These are phyloP conservation scores for Zalophus californianus DNA, from an alignment of 2,797 vertebrate genomes.

Conservation along the genomic window DNA sequence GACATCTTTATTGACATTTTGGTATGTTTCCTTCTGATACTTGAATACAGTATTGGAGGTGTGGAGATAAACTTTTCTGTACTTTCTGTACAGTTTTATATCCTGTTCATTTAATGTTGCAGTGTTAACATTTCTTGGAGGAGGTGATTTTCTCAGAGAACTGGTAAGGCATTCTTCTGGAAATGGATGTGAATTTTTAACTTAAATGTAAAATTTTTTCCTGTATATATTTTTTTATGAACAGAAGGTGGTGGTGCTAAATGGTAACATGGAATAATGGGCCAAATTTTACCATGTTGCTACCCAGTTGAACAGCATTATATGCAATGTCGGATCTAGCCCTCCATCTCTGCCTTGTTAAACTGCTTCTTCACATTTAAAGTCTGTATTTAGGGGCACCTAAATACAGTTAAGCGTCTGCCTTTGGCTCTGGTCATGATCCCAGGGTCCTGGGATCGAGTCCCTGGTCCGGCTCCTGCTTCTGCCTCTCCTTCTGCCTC, in stretches of 20 bases:
- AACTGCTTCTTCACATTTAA: neutral
- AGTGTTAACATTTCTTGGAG: conserved; percentile 56
- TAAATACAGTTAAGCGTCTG: neutral
- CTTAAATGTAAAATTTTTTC: conserved; percentile 6
- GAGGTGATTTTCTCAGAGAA: conserved; percentile 43
- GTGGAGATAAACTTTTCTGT: conserved; percentile 11
- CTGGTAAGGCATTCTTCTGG: neutral
- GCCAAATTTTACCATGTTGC: neutral
- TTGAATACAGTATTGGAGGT: neutral
- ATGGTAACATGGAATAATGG: neutral
- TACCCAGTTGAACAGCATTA: neutral
- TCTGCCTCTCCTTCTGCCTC: too few relatives aligned
- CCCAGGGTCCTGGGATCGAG: too few relatives aligned
- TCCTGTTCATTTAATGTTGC: conserved; percentile 40
- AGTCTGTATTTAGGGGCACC: neutral
- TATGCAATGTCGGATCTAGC: neutral
- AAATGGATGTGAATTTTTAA: conserved; percentile 11
- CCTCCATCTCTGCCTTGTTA: neutral
- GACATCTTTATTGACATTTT: neutral
- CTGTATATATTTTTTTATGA: neutral
- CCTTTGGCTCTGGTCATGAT: neutral
- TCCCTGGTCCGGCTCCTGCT: too few relatives aligned
- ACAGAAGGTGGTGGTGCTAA: neutral
- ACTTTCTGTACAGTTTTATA: conserved; percentile 27
- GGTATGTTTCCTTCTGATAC: conserved; percentile 6